phyloP scores from a whole-genome alignment of 2,113 vertebrate species.

The Anarrhichthys ocellatus region DNA sequence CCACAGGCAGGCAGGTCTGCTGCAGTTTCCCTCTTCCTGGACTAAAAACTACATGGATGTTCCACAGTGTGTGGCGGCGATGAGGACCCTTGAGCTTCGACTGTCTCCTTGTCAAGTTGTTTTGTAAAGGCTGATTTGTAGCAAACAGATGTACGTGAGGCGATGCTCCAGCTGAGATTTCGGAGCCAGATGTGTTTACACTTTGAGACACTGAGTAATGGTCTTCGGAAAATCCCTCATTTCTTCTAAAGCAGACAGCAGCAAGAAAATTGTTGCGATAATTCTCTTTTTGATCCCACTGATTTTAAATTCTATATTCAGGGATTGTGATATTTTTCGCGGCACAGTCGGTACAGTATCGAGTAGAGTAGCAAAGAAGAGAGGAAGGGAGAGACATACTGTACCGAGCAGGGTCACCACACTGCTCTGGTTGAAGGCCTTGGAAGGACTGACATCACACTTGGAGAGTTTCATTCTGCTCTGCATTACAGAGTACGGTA shows the following conservation, averaged over 20 bases:
- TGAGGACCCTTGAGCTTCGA: slow-evolving; percentile 47
- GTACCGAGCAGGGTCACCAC: slow-evolving; percentile 36
- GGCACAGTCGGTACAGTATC: neutral
- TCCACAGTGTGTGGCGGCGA: slow-evolving; percentile 54
- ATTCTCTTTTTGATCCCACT: slow-evolving; percentile 6
- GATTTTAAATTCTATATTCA: neutral
- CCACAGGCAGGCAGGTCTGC: slow-evolving; percentile 6
- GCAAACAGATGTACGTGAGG: slow-evolving; percentile 53
- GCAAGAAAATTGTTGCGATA: neutral
- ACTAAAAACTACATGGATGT: slow-evolving; percentile 34
- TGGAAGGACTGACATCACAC: slow-evolving; percentile 72
- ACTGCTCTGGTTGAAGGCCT: slow-evolving; percentile 48
- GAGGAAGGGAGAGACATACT: slow-evolving; percentile 19
- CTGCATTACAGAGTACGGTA: slow-evolving; percentile 36
- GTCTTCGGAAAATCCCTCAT: slow-evolving; percentile 18
- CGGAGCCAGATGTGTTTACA: slow-evolving; percentile 66
- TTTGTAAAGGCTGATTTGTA: slow-evolving; percentile 56
- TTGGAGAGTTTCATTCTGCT: slow-evolving; percentile 54
- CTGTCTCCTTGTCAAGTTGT: slow-evolving; percentile 45
- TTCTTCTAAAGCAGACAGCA: slow-evolving; percentile 27
- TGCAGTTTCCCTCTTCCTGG: slow-evolving; percentile 15
- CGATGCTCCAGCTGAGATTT: slow-evolving; percentile 45
- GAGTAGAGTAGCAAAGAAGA: slow-evolving; percentile 12
- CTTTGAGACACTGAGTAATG: slow-evolving; percentile 19
- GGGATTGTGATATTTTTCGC: neutral